Base-by-base conservation (phyloP, 1,140 invertebrate species). In the Aradophagus sp. region DNA sequence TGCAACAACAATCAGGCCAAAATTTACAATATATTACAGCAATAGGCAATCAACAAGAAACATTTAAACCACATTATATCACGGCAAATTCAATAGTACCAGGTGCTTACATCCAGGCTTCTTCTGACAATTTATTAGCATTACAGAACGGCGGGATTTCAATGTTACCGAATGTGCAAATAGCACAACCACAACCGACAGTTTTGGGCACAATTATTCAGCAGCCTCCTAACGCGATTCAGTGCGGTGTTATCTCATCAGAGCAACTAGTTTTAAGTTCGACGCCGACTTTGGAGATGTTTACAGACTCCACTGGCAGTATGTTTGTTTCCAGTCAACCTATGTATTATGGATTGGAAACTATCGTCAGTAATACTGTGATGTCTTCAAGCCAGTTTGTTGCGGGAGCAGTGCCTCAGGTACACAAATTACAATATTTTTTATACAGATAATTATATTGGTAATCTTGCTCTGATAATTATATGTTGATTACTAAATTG, bases 351-450 rank as follows among this genome's bases (percentile, higher is more conserved):
- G 92, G 92, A 0, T 86, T 94, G 61, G 93, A 94, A 82, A 94
- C 93, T 0, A 93, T 94, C 48, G 92, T 94, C 7, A 93, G 93
- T 79, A 94, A 93, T 75, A 93, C 93, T 8, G 92, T 93, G 0
- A 93, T 93, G 92, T 92, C 91, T 13, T 93, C 92, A 15, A 93
- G 93, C 77, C 92, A 93, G 71, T 93, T 93, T 78, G 89, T 93
- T 16, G 90, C 92, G 6, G 91, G 91, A 2, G 89, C 91, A 2
- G 90, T 93, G 81, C 91, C 91, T 39, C 92, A 71, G 61, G 68
- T 71, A 29, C 2, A 17, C 16, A 36, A 23, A 5, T 23, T 23
- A 8, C 8, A 4, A 8, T 23, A 5, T 23, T 5, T 23, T 8
- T 23, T 8, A 23, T n/a, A 23, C 20, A 5, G 4, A 8, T 23